Base-by-base conservation (phyloP, 2,797 vertebrate genomes). In the Halcyon badia region DNA sequence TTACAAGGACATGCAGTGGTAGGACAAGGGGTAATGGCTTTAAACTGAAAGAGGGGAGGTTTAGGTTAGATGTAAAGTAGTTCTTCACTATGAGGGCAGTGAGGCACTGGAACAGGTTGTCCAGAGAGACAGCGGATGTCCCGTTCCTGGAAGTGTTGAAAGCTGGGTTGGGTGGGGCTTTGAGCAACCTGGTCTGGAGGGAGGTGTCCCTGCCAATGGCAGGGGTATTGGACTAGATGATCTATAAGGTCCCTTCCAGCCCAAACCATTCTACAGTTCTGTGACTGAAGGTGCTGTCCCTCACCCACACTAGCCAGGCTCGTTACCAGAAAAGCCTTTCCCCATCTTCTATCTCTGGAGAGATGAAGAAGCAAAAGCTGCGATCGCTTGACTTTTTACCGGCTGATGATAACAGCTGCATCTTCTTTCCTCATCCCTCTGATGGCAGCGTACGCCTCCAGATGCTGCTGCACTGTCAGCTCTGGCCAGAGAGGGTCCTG, bases 391-490 rank as follows among this genome's bases (percentile, higher is more conserved):
- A 61, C n/a, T 41, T 35, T 31, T 6, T 97, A 99, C 99, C 99
- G 95, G 91, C 95, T 97, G 75, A 99, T 98, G 96, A 97, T 97
- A 2, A 84, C 83, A 0, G 96, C 96, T 5, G 99, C 98, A 2
- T 98, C 98, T 5, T 94, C 90, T 7, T 97, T 97, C 64, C 75
- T 97, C 89, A 99, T 98, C 13, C 99, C 99, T 90, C 99, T 98
- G 57, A 99, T 61, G 1, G 99, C 98, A 0, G 99, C 96, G 1
- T 99, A 99, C 69, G 98, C 89, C 97, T 99, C 98, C 97, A 99
- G 98, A 76, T 99, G 99, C 51, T 99, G 99, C 76, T 97, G 98
- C 69, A 99, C 82, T 0, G 99, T 99, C 94, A 99, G 97, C 51
- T 94, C 93, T 30, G 98, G 98, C 99, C 99, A 99, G 77, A 99